Conservation (phyloP, 2,888 invertebrate genomes). For the Pardosa pseudoannulata region DNA sequence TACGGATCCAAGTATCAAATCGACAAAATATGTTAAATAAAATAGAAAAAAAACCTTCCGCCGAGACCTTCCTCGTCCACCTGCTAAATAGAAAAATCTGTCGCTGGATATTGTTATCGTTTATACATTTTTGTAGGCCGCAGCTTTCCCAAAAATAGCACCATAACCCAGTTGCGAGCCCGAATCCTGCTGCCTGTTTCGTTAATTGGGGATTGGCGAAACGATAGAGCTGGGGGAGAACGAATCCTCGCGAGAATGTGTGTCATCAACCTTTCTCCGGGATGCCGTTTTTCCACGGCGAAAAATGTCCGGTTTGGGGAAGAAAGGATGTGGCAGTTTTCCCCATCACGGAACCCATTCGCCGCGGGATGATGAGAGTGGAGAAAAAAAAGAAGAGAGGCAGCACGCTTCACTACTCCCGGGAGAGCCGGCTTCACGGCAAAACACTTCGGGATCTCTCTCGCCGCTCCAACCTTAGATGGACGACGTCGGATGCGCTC, state of each 20-base stretch:
- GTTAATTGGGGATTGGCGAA: constrained; percentile 54
- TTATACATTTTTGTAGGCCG: constrained; percentile 47
- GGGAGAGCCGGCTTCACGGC: too few species aligned
- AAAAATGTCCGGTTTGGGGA: constrained; percentile 36
- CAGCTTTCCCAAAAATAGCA: constrained; percentile 55
- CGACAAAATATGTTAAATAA: too few species aligned
- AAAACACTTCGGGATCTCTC: too few species aligned
- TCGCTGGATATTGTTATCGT: neutral
- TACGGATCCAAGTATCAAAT: too few species aligned
- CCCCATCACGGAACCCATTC: constrained; percentile 26
- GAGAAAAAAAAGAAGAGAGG: too few species aligned
- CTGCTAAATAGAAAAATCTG: neutral
- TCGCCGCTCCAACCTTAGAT: too few species aligned
- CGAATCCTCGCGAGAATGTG: constrained; percentile 22
- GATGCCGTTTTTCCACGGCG: neutral
- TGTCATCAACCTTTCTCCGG: constrained; percentile 58
- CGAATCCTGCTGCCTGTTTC: constrained; percentile 62
- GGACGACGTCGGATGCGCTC: too few species aligned
- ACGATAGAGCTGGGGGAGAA: constrained; percentile 19
- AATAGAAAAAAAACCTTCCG: too few species aligned
- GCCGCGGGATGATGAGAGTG: neutral
- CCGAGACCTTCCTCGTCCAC: neutral
- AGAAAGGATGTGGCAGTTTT: constrained; percentile 33
- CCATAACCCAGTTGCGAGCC: constrained; percentile 45
- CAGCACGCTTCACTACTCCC: too few species aligned